Base-by-base conservation (phyloP, 2,797 vertebrate genomes). In the Pipistrellus kuhlii region DNA sequence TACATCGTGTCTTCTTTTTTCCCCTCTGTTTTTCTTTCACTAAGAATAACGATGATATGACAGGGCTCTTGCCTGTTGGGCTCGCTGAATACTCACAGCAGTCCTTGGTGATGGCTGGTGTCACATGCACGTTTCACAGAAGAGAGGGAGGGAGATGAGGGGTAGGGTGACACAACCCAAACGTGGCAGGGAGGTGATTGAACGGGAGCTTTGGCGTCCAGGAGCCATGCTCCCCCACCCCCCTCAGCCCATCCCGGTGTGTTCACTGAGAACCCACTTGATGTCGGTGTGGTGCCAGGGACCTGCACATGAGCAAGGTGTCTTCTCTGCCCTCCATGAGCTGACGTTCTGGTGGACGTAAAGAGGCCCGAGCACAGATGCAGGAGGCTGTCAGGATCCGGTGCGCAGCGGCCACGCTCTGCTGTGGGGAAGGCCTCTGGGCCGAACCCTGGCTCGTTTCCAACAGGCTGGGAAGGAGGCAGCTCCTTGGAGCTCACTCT, bases 241-340 rank as follows among this genome's bases (percentile, higher is more conserved):
- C 8, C 38, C 73, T 57, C 44, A 2, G 17, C 25, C 81, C 15
- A 0, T 20, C 32, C 2, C 18, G 2, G 8, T 0, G 3, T 18
- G 21, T 82, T 55, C 8, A 2, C 44, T 38, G 75, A 41, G 64
- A n/a, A 3, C 46, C 48, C 46, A 2, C 64, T 41, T 27, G 4
- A 30, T 30, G 32, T 21, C 2, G 0, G 25, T 6, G 9, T 35
- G 0, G 32, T 30, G 25, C 53, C 4, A 1, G n/a, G 23, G 21
- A 5, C 8, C 62, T 44, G 23, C 9, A 20, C 14, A n/a, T 5
- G 76, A 82, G 57, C 14, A 4, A 6, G 27, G 10, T 2, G 0
- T 44, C 8, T 23, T 13, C 66, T 55, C 75, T 57, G 78, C 23
- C 57, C 11, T 30, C n/a, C 13, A 3, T 0, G 6, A 55, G 30